phyloP scores from a whole-genome alignment of 2,797 vertebrate genomes.

The Allobates femoralis region DNA sequence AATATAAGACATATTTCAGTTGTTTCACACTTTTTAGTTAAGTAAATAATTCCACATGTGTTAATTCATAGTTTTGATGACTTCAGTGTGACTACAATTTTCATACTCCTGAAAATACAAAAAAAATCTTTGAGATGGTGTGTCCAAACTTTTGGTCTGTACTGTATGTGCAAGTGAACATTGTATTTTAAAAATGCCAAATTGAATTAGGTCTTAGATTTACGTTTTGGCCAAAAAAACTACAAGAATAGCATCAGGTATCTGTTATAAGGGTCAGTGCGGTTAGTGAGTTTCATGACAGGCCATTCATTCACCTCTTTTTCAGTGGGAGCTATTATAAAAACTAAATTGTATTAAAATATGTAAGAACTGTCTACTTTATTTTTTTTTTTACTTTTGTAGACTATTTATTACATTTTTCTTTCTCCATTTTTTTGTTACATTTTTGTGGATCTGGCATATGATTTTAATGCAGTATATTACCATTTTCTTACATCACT shows the following conservation, averaged over 20 bases:
- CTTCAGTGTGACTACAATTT: too few species aligned
- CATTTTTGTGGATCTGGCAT: constrained; percentile 82
- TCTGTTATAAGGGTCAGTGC: background rate
- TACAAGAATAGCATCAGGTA: background rate
- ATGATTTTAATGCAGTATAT: constrained; percentile 73
- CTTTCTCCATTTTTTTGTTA: constrained; percentile 59
- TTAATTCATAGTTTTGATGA: too few species aligned
- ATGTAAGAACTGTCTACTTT: too few species aligned
- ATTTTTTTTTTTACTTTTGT: constrained; percentile 4
- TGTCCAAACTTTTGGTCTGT: too few species aligned
- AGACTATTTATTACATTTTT: constrained; percentile 62
- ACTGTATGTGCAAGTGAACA: too few species aligned
- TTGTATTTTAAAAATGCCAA: too few species aligned
- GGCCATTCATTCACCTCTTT: background rate
- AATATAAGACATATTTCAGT: too few species aligned
- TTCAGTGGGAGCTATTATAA: background rate
- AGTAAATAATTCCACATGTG: too few species aligned
- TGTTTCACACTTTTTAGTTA: too few species aligned
- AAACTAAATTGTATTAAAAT: background rate
- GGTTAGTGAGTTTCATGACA: background rate
- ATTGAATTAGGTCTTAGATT: background rate
- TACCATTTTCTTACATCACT: constrained; percentile 81
- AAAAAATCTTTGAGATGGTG: too few species aligned
- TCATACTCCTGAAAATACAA: too few species aligned
- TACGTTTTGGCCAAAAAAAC: background rate